Conservation (phyloP, 2,797 vertebrate genomes). For the Momotus momota region DNA sequence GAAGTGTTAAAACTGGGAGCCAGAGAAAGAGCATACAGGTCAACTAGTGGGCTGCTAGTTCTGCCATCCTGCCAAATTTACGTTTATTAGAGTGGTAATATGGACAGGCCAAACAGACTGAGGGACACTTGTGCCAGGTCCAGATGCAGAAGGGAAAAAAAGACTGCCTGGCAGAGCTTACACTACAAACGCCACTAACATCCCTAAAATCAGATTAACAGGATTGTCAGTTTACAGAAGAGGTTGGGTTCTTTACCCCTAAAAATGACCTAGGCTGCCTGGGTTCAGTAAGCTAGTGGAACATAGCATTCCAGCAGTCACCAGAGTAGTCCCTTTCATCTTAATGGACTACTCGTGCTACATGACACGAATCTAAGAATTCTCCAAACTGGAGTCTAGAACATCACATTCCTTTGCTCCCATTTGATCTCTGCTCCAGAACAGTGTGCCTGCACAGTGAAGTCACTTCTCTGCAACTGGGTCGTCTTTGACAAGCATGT, state of each 20-base stretch:
- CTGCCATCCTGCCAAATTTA: not conserved
- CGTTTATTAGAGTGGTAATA: not conserved
- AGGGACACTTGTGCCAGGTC: not conserved
- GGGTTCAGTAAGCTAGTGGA: not conserved
- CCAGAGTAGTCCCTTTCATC: not conserved
- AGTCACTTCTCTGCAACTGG: not conserved
- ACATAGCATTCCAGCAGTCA: not conserved
- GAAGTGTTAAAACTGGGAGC: not conserved
- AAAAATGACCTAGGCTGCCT: not conserved
- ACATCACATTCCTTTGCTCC: not conserved
- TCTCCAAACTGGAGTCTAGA: not conserved
- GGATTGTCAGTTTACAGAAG: not conserved
- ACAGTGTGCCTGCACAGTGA: not conserved
- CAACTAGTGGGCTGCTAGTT: not conserved
- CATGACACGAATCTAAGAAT: not conserved
- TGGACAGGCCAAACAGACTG: not conserved
- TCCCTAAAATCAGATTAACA: not conserved
- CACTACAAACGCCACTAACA: not conserved
- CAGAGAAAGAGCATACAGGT: not conserved
- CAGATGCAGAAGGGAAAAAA: not conserved
- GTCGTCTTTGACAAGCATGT: not conserved
- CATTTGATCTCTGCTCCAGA: not conserved
- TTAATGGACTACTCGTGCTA: not conserved
- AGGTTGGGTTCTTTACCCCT: fast-evolving
- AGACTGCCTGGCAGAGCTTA: not conserved